Percentiles rank a stretch among this genome's conserved stretches.
Evolutionary conservation across 2,888 invertebrate genomes (phyloP).

Genomic region (Andrena trimmerana): DNA sequence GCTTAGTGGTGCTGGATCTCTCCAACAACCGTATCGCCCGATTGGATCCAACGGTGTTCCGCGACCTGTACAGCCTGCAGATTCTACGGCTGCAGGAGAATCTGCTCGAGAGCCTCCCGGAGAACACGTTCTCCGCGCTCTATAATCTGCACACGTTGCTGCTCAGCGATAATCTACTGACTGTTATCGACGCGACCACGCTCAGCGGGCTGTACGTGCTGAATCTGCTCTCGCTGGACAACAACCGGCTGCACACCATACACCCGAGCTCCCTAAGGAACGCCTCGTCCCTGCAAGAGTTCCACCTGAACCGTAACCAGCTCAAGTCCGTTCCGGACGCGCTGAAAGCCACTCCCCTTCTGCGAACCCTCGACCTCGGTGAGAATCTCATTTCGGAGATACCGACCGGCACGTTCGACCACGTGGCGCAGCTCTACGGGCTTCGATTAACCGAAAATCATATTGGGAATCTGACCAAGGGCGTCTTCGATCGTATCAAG

Average conservation of each 20-base stretch:
- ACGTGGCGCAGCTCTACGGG: constrained; percentile 92
- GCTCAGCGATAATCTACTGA: constrained; percentile 92
- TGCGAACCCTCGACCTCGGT: constrained; percentile 93
- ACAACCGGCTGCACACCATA: constrained; percentile 91
- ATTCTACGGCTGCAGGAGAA: constrained; percentile 93
- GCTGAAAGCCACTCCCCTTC: constrained; percentile 90
- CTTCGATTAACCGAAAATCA: constrained; percentile 94
- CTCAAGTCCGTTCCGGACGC: constrained; percentile 91
- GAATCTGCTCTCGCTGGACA: constrained; percentile 92
- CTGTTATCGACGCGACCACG: constrained; percentile 91
- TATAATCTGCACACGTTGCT: constrained; percentile 93
- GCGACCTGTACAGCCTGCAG: constrained; percentile 92
- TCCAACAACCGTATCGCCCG: constrained; percentile 91
- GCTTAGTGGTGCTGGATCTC: constrained; percentile 91
- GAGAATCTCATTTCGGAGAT: constrained; percentile 93
- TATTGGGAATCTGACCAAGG: constrained; percentile 92
- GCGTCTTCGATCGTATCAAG: constrained; percentile 92
- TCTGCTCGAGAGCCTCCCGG: constrained; percentile 91
- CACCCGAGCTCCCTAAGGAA: constrained; percentile 92
- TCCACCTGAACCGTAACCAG: constrained; percentile 93
- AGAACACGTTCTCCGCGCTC: constrained; percentile 92
- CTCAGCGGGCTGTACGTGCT: constrained; percentile 92
- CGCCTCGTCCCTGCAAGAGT: constrained; percentile 92
- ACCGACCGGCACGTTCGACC: constrained; percentile 92
- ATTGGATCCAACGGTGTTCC: constrained; percentile 91